These are phyloP conservation scores for Dasyurus viverrinus DNA, from an alignment of 2,113 vertebrate species.

Conservation along the genomic window DNA sequence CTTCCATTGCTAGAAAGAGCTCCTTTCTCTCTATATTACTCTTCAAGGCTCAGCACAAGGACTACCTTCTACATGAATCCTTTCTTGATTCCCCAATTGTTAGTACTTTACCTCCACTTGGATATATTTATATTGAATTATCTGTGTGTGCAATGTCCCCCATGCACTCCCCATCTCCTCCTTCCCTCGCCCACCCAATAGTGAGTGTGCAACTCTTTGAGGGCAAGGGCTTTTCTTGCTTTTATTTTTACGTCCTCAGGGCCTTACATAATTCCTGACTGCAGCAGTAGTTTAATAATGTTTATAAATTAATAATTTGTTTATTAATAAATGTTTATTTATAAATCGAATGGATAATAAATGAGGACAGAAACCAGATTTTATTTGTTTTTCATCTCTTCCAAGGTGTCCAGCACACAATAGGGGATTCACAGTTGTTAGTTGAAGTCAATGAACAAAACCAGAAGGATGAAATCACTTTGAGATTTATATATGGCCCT, in stretches of 20 bases:
- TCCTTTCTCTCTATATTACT: neutral
- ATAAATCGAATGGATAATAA: neutral
- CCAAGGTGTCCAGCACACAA: neutral
- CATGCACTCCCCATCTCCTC: too few relatives aligned
- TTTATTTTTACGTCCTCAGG: neutral
- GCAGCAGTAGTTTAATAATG: neutral
- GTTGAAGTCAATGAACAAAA: neutral
- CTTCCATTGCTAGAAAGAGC: too few relatives aligned
- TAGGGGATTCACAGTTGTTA: neutral
- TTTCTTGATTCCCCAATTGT: neutral
- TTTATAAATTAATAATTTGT: neutral
- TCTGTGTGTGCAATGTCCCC: neutral
- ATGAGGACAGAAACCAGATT: neutral
- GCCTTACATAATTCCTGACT: neutral
- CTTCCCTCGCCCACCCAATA: neutral
- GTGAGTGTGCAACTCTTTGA: neutral
- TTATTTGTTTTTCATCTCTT: neutral
- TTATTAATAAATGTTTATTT: too few relatives aligned
- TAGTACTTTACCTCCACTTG: neutral
- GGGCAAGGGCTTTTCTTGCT: neutral
- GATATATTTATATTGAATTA: neutral
- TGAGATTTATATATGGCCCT: neutral
- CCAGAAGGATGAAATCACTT: neutral
- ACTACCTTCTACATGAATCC: neutral
- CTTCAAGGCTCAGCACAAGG: neutral